Conservation (phyloP, 2,797 vertebrate species). For the Periophthalmus magnuspinnatus region DNA sequence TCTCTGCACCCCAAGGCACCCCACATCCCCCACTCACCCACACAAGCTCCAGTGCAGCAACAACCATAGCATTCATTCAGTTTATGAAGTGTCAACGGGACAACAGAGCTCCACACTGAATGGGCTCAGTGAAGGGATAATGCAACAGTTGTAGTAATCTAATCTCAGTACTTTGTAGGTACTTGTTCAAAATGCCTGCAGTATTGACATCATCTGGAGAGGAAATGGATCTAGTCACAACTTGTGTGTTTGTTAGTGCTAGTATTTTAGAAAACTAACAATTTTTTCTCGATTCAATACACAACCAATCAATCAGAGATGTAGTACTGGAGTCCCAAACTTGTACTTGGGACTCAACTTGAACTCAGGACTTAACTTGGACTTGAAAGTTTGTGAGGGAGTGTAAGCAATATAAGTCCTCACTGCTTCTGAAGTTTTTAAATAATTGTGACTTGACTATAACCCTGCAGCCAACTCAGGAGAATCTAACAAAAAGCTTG, state of each 20-base stretch:
- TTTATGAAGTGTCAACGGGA: constrained; percentile 58
- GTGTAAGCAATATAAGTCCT: too few relatives aligned
- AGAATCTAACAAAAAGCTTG: too few relatives aligned
- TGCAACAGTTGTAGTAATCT: constrained; percentile 2
- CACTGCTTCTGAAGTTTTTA: too few relatives aligned
- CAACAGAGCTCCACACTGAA: constrained; percentile 43
- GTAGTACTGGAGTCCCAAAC: too few relatives aligned
- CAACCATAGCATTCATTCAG: constrained; percentile 64
- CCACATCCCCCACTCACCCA: constrained; percentile 37
- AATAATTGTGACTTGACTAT: too few relatives aligned
- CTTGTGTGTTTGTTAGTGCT: background rate
- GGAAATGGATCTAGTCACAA: background rate
- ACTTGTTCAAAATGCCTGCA: constrained; percentile 1
- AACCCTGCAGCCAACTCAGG: too few relatives aligned
- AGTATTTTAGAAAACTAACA: background rate
- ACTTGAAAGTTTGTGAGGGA: too few relatives aligned
- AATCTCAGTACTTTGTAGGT: background rate
- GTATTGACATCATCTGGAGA: background rate
- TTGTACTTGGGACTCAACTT: too few relatives aligned
- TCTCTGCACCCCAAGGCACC: constrained; percentile 34
- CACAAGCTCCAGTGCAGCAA: constrained; percentile 24
- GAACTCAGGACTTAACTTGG: too few relatives aligned
- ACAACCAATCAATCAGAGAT: background rate
- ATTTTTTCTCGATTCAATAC: too few relatives aligned
- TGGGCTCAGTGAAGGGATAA: constrained; percentile 28